Percentiles rank a stretch among this genome's conserved stretches.
These are phyloP conservation scores for Opisthograptis luteolata DNA, from an alignment of 2,888 invertebrate genomes.

Conservation along the genomic window DNA sequence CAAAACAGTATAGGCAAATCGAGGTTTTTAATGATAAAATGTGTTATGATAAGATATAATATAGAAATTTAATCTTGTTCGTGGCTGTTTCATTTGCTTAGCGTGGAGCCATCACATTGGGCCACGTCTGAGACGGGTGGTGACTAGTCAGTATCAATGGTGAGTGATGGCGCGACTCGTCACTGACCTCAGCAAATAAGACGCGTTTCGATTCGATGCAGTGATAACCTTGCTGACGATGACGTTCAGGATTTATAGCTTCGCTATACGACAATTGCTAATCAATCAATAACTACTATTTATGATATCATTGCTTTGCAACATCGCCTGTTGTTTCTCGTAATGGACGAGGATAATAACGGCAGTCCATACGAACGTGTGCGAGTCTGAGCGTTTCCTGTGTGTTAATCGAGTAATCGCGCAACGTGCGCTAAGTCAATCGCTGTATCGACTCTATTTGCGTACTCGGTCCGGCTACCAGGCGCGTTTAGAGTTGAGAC, in stretches of 20 bases:
- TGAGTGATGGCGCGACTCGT: constrained; percentile 55
- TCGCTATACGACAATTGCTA: constrained; percentile 44
- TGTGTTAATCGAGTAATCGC: constrained; percentile 52
- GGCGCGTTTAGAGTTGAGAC: constrained; percentile 58
- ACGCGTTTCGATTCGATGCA: constrained; percentile 53
- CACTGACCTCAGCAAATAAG: constrained; percentile 55
- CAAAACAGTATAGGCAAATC: constrained; percentile 1
- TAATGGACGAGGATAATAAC: constrained; percentile 22
- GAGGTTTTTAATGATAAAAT: constrained; percentile 3
- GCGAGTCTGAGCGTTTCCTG: constrained; percentile 34
- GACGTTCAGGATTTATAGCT: constrained; percentile 47
- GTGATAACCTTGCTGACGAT: constrained; percentile 43
- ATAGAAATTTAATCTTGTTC: neutral
- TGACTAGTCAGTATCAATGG: too few relatives aligned
- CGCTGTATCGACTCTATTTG: constrained; percentile 71
- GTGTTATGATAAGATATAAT: too few relatives aligned
- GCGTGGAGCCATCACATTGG: constrained; percentile 30
- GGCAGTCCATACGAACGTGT: constrained; percentile 29
- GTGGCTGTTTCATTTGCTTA: constrained; percentile 1
- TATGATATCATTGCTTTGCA: constrained; percentile 27
- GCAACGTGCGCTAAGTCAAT: constrained; percentile 75
- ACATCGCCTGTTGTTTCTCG: constrained; percentile 8
- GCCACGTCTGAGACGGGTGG: constrained; percentile 41
- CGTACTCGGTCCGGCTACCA: constrained; percentile 61
- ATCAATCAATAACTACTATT: constrained; percentile 42